Evolutionary conservation across 2,888 invertebrate species (phyloP), one percentile per base, ranked within the genome.

Genomic region (Ochlodes sylvanus): DNA sequence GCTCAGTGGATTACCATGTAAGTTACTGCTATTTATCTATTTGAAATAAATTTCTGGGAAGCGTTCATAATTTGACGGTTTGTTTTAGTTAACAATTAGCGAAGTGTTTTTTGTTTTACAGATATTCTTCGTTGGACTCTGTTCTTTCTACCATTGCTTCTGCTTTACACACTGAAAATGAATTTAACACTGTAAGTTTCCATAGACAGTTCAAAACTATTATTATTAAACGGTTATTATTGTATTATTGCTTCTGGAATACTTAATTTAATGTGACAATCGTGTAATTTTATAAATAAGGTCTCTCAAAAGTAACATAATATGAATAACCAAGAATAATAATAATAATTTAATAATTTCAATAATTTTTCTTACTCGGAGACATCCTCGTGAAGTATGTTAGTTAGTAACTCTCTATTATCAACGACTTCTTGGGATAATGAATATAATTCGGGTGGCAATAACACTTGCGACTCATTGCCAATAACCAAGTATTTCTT

Each of bases 1-100:
- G 74, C 80, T 2, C 71, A 77, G 0, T 90, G 94, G 83, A 82
- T 73, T n/a, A 76, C 79, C 1, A 84, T 86, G 93, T 93, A 76
- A 84, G 90, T n/a, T n/a, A n/a, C n/a, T n/a, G n/a, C n/a, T n/a
- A n/a, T n/a, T n/a, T n/a, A n/a, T n/a, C n/a, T n/a, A n/a, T n/a
- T n/a, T n/a, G n/a, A n/a, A n/a, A n/a, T n/a, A n/a, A n/a, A n/a
- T n/a, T n/a, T n/a, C n/a, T n/a, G n/a, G n/a, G n/a, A n/a, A n/a
- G n/a, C n/a, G n/a, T n/a, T n/a, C n/a, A n/a, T n/a, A n/a, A n/a
- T n/a, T n/a, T n/a, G n/a, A n/a, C n/a, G n/a, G n/a, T n/a, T n/a
- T n/a, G n/a, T n/a, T n/a, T n/a, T n/a, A n/a, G n/a, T n/a, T n/a
- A n/a, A n/a, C n/a, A n/a, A n/a, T n/a, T n/a, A n/a, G n/a, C n/a